Conservation (phyloP, 2,113 vertebrate species). For the Pseudonaja textilis region DNA sequence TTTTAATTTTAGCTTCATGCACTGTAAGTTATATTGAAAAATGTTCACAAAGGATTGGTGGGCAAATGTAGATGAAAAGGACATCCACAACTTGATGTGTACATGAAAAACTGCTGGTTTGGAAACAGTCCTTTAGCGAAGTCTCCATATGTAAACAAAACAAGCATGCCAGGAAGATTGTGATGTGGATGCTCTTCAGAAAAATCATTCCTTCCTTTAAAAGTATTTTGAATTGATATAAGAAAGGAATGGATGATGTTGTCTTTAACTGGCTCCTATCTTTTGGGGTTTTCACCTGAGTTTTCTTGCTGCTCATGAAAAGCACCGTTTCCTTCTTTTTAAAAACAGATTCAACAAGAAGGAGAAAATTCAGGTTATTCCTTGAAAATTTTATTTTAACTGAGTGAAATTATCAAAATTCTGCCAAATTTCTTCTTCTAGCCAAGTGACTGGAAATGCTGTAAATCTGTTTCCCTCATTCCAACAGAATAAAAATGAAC, state of each 20-base stretch:
- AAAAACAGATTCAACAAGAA: too few relatives aligned
- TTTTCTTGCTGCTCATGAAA: too few relatives aligned
- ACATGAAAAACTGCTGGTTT: neutral
- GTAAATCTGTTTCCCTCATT: too few relatives aligned
- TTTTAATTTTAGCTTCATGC: neutral
- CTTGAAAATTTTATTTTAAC: too few relatives aligned
- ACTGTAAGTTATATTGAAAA: conserved; percentile 22
- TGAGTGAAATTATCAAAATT: too few relatives aligned
- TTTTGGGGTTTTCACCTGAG: too few relatives aligned
- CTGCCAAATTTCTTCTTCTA: too few relatives aligned
- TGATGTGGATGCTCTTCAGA: neutral
- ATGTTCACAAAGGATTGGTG: neutral
- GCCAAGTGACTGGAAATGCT: too few relatives aligned
- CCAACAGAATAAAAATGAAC: too few relatives aligned
- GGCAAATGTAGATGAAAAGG: neutral
- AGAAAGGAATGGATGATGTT: neutral
- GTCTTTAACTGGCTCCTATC: too few relatives aligned
- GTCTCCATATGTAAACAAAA: neutral
- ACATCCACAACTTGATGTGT: neutral
- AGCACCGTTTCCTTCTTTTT: too few relatives aligned
- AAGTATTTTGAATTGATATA: neutral
- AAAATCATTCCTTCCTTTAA: neutral
- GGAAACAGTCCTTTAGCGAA: neutral
- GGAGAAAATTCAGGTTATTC: too few relatives aligned
- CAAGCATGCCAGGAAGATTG: neutral